Percentiles rank a stretch among this genome's conserved stretches.
Conservation (phyloP, 2,113 vertebrate genomes). For the Phaethornis superciliosus region DNA sequence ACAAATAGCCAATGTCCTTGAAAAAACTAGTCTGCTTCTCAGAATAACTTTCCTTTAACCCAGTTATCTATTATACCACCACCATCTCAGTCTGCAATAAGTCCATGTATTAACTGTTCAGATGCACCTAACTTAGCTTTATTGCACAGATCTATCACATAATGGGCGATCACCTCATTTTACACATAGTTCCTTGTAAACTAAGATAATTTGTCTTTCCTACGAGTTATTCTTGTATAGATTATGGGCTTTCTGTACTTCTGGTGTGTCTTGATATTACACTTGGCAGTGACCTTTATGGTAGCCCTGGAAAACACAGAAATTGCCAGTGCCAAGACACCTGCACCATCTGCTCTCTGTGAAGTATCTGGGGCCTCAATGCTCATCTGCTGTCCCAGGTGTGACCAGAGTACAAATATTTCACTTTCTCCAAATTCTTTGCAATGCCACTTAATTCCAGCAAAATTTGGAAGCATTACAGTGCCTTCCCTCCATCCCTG, state of each 20-base stretch:
- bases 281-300: background rate
- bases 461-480: background rate
- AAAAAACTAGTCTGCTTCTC: background rate
- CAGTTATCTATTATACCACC: background rate
- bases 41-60: background rate
- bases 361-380: background rate
- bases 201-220: background rate
- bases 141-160: background rate
- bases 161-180: constrained; percentile 37
- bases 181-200: constrained; percentile 43
- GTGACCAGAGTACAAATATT: background rate
- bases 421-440: background rate
- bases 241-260: background rate
- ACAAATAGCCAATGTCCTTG: background rate
- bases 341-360: background rate
- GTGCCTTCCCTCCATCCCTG: background rate
- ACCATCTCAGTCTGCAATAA: background rate
- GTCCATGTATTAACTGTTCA: constrained; percentile 25
- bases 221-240: background rate
- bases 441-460: background rate
- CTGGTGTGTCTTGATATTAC: background rate
- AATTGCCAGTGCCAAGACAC: background rate
- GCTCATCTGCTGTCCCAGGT: background rate
- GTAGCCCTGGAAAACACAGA: background rate
- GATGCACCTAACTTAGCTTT: constrained; percentile 10